Percentiles rank a stretch among this genome's conserved stretches.
Conservation (phyloP, 2,888 invertebrate species). For the Eulithis testata region DNA sequence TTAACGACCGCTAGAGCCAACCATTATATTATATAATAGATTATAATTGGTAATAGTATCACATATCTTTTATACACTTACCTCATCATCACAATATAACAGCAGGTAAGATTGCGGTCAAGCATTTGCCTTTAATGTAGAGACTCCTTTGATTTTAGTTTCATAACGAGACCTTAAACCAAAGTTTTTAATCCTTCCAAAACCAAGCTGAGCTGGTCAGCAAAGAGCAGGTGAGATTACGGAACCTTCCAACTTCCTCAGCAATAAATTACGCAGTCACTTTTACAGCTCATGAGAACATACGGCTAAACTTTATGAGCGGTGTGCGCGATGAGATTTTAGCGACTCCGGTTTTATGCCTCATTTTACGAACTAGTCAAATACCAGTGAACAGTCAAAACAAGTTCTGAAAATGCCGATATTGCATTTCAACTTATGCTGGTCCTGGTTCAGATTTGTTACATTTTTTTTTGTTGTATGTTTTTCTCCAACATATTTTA, state of each 20-base stretch:
- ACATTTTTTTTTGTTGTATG: not conserved
- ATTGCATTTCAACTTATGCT: too few species aligned
- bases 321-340: conserved; percentile 19
- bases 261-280: conserved; percentile 82
- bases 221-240: conserved; percentile 65
- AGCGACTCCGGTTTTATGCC: conserved; percentile 21
- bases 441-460: too few species aligned
- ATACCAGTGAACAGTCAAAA: not conserved
- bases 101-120: too few species aligned
- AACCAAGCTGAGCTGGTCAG: conserved; percentile 25
- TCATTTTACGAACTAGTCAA: not conserved
- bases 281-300: conserved; percentile 79
- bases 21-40: too few species aligned
- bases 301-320: conserved; percentile 68
- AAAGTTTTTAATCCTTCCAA: conserved; percentile 13
- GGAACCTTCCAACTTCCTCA: conserved; percentile 69
- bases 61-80: too few species aligned
- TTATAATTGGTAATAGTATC: too few species aligned
- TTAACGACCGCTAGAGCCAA: too few species aligned
- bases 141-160: not conserved
- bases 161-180: not conserved
- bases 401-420: too few species aligned
- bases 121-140: not conserved
- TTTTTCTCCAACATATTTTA: too few species aligned
- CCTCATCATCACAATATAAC: too few species aligned